A percentile compares a stretch with the other conserved stretches of the same genome.
These are phyloP conservation scores for Brenthis hecate DNA, from an alignment of 2,888 invertebrate genomes.

Conservation along the genomic window DNA sequence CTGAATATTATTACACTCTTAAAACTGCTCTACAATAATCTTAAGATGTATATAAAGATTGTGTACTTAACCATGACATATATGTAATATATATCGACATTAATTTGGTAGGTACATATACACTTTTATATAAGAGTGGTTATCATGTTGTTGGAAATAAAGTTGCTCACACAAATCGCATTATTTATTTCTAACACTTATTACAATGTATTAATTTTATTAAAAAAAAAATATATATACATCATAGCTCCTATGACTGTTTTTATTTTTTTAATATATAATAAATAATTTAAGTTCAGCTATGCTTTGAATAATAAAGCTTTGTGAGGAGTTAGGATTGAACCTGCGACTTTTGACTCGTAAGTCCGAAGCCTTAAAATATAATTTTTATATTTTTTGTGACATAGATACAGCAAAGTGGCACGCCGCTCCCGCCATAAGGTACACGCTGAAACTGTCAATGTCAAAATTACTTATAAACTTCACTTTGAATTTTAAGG, in stretches of 20 bases:
- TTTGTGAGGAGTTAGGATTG: neutral
- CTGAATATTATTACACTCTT: neutral
- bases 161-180: conserved; percentile 34
- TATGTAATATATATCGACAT: neutral
- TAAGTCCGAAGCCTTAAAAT: conserved; percentile 7
- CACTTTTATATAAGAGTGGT: conserved; percentile 48
- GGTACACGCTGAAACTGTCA: conserved; percentile 33
- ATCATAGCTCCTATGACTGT: too few relatives aligned
- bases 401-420: conserved; percentile 61
- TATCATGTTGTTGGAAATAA: conserved; percentile 70
- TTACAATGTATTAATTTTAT: too few relatives aligned
- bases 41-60: neutral
- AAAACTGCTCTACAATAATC: neutral
- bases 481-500: too few relatives aligned
- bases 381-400: conserved; percentile 48
- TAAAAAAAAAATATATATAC: too few relatives aligned
- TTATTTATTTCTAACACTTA: conserved; percentile 22
- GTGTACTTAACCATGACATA: conserved; percentile 6
- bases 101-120: conserved; percentile 30
- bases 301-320: too few relatives aligned
- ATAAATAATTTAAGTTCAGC: too few relatives aligned
- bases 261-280: too few relatives aligned
- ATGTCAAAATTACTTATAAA: conserved; percentile 16
- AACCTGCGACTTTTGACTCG: neutral
- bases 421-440: conserved; percentile 53